Conservation (phyloP, 2,797 vertebrate species). For the Spheniscus humboldti region DNA sequence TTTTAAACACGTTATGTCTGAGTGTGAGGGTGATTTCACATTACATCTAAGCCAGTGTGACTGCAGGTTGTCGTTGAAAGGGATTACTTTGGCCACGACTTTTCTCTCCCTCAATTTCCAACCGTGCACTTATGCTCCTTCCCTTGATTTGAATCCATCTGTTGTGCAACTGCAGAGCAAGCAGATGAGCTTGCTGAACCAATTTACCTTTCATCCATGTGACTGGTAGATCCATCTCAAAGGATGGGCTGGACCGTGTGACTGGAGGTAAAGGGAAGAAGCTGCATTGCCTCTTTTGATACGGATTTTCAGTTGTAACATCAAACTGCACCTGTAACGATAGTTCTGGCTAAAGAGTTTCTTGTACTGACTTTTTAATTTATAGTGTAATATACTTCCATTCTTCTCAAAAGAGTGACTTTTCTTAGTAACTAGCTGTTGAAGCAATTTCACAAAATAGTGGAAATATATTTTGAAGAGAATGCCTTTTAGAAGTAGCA, state of each 20-base stretch:
- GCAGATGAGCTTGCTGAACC: not conserved
- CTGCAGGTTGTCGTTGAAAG: not conserved
- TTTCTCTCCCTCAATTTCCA: not conserved
- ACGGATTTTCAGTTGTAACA: not conserved
- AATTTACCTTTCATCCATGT: not conserved
- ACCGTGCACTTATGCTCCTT: rapidly evolving
- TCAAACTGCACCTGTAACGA: not conserved
- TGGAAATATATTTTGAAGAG: not conserved
- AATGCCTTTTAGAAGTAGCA: not conserved
- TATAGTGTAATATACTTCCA: not conserved
- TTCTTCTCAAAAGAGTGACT: not conserved
- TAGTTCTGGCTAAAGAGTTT: not conserved
- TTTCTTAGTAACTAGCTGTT: not conserved
- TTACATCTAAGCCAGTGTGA: not conserved
- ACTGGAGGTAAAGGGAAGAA: not conserved
- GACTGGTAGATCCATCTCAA: not conserved
- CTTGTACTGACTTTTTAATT: not conserved
- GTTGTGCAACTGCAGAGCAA: not conserved
- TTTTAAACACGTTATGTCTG: no score
- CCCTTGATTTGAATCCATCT: not conserved
- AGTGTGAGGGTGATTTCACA: not conserved
- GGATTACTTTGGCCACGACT: not conserved
- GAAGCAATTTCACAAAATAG: not conserved
- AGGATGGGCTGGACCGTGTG: not conserved
- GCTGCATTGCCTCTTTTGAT: not conserved